Base-by-base conservation (phyloP, 2,113 vertebrate species). In the Phasianus colchicus region DNA sequence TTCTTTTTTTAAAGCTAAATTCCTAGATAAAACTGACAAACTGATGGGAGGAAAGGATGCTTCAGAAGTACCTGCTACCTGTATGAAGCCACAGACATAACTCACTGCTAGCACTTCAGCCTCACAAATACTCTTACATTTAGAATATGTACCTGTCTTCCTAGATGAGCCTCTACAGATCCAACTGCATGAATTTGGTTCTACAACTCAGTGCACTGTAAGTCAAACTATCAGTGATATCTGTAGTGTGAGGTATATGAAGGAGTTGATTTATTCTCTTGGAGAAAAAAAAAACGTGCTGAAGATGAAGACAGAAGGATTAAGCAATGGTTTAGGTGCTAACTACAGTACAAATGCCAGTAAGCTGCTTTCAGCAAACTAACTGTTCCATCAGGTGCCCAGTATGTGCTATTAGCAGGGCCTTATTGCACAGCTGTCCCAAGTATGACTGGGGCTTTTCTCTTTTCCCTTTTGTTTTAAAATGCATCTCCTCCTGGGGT, bases 361-460 rank as follows among this genome's bases (percentile, higher is more conserved):
- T 55, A 43, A 81, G 69, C 14, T 73, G 27, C 47, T 80, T 58
- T 73, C 40, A 92, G 65, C 54, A 61, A 87, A 81, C 32, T 47
- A 70, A 70, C 21, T 20, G 7, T 52, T 77, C 43, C 21, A 77
- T n/a, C 13, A 25, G 32, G 14, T 77, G 43, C 38, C 55, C 55
- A 81, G 79, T 65, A 77, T 1, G 5, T 36, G 43, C 32, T 87
- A 40, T 30, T 45, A 84, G 32, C 48, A 55, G n/a, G 27, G 64
- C 65, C 70, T 87, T 17, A 48, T n/a, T 66, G 52, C 66, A 77
- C 36, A 66, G 45, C 15, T 78, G 15, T 50, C 90, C 30, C 10
- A 61, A 24, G 38, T 77, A 0, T 10, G 89, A 58, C 13, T 2
- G 2, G 1, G 4, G 2, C 14, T 69, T 74, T 30, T 73, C 50